Evolutionary conservation across 1,140 invertebrate genomes (phyloP).

Genomic region (Cydia fagiglandana): DNA sequence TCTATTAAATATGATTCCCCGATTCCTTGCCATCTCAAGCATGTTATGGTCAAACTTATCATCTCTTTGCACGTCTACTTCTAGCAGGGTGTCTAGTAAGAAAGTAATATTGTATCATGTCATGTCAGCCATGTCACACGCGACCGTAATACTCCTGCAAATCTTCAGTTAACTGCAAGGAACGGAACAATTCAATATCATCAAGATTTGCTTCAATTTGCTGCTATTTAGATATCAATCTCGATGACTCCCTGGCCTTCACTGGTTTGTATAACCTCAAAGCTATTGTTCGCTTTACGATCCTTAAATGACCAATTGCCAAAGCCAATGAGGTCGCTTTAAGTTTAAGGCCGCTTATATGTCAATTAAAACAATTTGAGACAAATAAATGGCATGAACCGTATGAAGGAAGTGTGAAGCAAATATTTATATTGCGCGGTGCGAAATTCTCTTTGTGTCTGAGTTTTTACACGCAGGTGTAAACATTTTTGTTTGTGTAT

Average conservation of each 20-base stretch:
- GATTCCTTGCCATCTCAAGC: too few species aligned
- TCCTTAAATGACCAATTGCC: constrained; percentile 16
- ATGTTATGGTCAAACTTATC: too few species aligned
- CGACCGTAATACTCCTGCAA: too few species aligned
- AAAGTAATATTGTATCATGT: too few species aligned
- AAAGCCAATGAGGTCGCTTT: constrained; percentile 12
- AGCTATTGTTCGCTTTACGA: constrained; percentile 15
- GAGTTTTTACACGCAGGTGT: constrained; percentile 11
- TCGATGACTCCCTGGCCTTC: constrained; percentile 13
- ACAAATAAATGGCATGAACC: neutral
- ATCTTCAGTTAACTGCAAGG: neutral
- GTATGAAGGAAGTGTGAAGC: neutral
- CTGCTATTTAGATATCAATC: neutral
- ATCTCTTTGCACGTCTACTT: too few species aligned
- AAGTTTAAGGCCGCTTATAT: constrained; percentile 16
- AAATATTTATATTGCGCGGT: neutral
- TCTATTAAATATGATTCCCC: too few species aligned
- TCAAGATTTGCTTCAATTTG: constrained; percentile 3
- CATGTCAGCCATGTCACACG: too few species aligned
- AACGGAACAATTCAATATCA: neutral
- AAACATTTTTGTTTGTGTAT: neutral
- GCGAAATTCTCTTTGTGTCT: constrained; percentile 2
- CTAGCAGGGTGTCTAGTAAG: too few species aligned
- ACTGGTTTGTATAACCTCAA: constrained; percentile 1
- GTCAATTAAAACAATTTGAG: constrained; percentile 19